Evolutionary conservation across 2,888 invertebrate species (phyloP).

Genomic region (Clusia tigrina): DNA sequence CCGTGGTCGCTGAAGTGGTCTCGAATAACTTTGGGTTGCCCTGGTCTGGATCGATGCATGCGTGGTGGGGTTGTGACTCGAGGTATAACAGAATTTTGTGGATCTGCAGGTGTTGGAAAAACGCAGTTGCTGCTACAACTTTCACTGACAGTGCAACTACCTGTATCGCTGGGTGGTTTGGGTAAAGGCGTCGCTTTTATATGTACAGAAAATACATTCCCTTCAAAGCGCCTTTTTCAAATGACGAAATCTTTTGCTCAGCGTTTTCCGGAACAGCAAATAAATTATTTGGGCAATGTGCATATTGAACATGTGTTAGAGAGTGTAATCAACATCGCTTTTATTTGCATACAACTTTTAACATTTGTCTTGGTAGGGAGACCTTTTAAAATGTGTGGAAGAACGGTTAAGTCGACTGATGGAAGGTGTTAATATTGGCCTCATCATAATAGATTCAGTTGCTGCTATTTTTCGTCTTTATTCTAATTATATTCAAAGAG

Average conservation of each 20-base stretch:
- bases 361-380: slow-evolving; percentile 62
- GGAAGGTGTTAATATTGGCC: slow-evolving; percentile 66
- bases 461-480: slow-evolving; percentile 74
- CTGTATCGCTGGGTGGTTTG: slow-evolving; percentile 66
- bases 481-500: slow-evolving; percentile 65
- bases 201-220: slow-evolving; percentile 77
- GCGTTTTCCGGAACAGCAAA: slow-evolving; percentile 52
- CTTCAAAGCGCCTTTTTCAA: slow-evolving; percentile 73
- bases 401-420: slow-evolving; percentile 68
- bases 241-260: slow-evolving; percentile 62
- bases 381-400: slow-evolving; percentile 67
- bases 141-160: slow-evolving; percentile 72
- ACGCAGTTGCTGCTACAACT: slow-evolving; percentile 79
- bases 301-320: slow-evolving; percentile 74
- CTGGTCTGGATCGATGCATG: slow-evolving; percentile 68
- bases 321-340: slow-evolving; percentile 46
- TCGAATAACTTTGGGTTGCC: slow-evolving; percentile 67
- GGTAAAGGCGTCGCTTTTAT: slow-evolving; percentile 72
- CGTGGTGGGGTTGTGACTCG: slow-evolving; percentile 72
- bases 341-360: neutral
- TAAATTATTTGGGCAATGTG: slow-evolving; percentile 69
- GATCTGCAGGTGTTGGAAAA: slow-evolving; percentile 77
- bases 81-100: slow-evolving; percentile 78
- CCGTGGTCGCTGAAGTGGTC: slow-evolving; percentile 52
- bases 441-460: slow-evolving; percentile 78